Evolutionary conservation across 2,888 invertebrate species (phyloP).

Genomic region (Drosophila lacicola): DNA sequence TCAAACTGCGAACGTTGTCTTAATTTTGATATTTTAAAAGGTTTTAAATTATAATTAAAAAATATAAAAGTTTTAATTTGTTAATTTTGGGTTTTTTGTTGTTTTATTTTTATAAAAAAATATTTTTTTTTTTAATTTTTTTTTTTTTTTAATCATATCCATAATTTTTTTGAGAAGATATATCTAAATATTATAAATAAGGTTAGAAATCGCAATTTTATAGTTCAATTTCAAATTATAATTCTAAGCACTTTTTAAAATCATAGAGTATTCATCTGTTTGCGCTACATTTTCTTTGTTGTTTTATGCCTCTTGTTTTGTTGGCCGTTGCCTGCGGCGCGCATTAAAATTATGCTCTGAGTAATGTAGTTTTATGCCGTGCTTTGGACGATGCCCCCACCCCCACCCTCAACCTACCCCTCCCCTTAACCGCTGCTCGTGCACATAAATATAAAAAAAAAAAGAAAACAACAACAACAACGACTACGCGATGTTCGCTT

Average conservation of each 20-base stretch:
- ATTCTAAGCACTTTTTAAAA: not conserved
- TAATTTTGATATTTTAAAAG: too few relatives aligned
- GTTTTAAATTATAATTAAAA: too few relatives aligned
- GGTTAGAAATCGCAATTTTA: too few relatives aligned
- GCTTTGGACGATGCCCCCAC: constrained; percentile 21
- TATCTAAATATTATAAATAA: too few relatives aligned
- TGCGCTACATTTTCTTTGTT: constrained; percentile 16
- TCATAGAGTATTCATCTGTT: constrained; percentile 19
- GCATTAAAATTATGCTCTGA: constrained; percentile 73
- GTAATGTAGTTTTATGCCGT: constrained; percentile 69
- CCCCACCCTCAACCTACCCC: not conserved
- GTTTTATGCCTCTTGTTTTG: constrained; percentile 62
- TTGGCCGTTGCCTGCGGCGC: constrained; percentile 49
- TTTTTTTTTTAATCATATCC: too few relatives aligned
- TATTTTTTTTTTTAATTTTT: too few relatives aligned
- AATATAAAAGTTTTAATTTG: too few relatives aligned
- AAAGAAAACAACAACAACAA: constrained; percentile 7
- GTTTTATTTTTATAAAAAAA: too few relatives aligned
- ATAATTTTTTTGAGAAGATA: too few relatives aligned
- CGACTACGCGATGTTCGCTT: constrained; percentile 48
- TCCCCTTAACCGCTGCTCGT: constrained; percentile 6
- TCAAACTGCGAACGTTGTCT: too few relatives aligned
- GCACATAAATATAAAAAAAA: constrained; percentile 63
- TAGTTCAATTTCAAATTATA: too few relatives aligned
- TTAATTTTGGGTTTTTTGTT: too few relatives aligned